Percentiles rank a stretch among this genome's conserved stretches.
Conservation (phyloP, 2,888 invertebrate species). For the Amaurobius ferox region DNA sequence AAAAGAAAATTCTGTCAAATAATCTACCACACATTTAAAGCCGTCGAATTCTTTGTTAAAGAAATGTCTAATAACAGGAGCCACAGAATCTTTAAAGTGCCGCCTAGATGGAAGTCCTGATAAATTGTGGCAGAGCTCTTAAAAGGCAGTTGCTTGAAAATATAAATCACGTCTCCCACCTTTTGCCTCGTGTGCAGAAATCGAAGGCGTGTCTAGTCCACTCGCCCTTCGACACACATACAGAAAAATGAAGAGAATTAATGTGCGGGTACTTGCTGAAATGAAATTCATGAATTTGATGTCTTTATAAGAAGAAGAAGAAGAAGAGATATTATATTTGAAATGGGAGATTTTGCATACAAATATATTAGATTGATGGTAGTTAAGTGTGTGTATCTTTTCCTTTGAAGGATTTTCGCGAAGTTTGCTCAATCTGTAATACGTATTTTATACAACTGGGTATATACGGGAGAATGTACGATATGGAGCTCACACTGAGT, state of each 20-base stretch:
- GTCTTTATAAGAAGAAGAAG: background rate
- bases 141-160: conserved; percentile 3
- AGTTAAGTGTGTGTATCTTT: background rate
- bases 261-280: background rate
- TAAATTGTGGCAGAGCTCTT: background rate
- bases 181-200: conserved; percentile 12
- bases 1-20: too few relatives aligned
- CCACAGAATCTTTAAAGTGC: background rate
- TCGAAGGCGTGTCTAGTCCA: background rate
- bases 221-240: conserved; percentile 5
- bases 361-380: background rate
- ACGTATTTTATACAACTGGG: too few relatives aligned
- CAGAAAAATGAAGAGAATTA: background rate
- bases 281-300: conserved; percentile 13
- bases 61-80: background rate
- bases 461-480: too few relatives aligned
- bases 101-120: background rate
- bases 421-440: too few relatives aligned
- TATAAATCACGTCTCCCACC: conserved; percentile 2
- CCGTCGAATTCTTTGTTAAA: background rate
- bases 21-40: background rate
- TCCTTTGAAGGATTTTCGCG: too few relatives aligned
- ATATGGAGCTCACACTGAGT: too few relatives aligned
- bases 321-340: background rate
- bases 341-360: background rate